Base-by-base conservation (phyloP, 2,797 vertebrate species). In the Lagocephalus sceleratus region DNA sequence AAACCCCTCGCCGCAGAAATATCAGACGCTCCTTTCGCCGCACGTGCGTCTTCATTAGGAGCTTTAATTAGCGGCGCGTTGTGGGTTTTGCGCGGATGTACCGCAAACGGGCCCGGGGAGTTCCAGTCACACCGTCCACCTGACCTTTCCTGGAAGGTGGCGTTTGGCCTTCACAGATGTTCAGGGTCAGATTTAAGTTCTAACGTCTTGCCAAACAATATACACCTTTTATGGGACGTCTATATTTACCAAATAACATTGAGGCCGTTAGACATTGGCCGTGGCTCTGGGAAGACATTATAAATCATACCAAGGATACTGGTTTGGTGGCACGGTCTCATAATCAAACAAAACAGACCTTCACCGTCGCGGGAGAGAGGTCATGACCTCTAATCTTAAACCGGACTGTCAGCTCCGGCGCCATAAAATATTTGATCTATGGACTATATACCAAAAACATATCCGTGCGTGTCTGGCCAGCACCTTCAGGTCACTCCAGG, bases 1-100 rank as follows among this genome's bases (percentile, higher is more conserved):
- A 82, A 87, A 85, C 75, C 50, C 69, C 39, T 74, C 6, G 66
- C 50, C 17, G 58, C 48, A 68, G 53, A 82, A 82, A 87, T 87
- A 86, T 76, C 79, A 64, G 48, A 54, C 2, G 46, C 63, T 41
- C 66, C 48, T 59, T 64, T 76, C 53, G 62, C 59, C 54, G 79
- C 53, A 47, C 73, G 72, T 62, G 48, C 69, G 47, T 55, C 55
- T 78, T 81, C 62, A 75, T 71, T 66, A 47, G 25, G 20, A 15
- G 52, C 66, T 84, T 75, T 77, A 54, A 80, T 75, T 78, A 84
- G 79, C 48, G 41, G 21, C 40, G 2, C 16, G 54, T 57, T 62
- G 63, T 77, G 61, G 64, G 32, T 70, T 70, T 67, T 45, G 16
- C 19, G 46, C 47, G 20, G 38, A 15, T 1, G 20, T 38, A 49